phyloP scores from a whole-genome alignment of 2,113 vertebrate species.

The Ptilonorhynchus violaceus region DNA sequence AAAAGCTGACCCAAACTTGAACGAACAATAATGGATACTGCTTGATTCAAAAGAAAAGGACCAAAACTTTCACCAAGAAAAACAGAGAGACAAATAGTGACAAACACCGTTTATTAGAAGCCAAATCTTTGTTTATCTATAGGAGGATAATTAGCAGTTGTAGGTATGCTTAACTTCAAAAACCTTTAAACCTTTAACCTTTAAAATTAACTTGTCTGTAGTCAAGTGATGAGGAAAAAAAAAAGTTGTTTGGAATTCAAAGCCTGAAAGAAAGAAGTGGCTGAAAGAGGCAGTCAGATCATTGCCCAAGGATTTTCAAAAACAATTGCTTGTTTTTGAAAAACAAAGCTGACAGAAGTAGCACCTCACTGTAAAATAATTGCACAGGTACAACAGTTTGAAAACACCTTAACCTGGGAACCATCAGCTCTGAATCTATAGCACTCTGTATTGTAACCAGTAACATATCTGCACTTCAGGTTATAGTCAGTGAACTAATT shows the following conservation, averaged over 20 bases:
- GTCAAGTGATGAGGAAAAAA: not conserved
- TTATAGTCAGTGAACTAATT: not conserved
- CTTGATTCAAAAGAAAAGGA: not conserved
- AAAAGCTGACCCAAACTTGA: not conserved
- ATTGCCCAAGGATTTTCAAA: not conserved
- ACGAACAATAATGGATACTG: not conserved
- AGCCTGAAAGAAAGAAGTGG: not conserved
- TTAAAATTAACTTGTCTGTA: not conserved
- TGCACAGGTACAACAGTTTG: not conserved
- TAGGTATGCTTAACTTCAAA: not conserved
- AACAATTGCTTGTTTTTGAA: not conserved
- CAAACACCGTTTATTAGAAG: not conserved
- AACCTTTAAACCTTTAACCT: no score
- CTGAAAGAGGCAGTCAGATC: not conserved
- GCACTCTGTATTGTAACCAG: not conserved
- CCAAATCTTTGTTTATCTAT: not conserved
- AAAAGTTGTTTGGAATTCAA: not conserved
- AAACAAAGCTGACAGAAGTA: not conserved
- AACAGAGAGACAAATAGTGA: not conserved
- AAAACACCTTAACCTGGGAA: not conserved
- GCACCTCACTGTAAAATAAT: not conserved
- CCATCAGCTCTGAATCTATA: not conserved
- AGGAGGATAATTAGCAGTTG: not conserved
- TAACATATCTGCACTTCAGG: not conserved
- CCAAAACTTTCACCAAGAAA: not conserved